Percentiles rank a stretch among this genome's conserved stretches.
Conservation (phyloP, 1,140 invertebrate genomes). For the Pogonomyrmex californicus region DNA sequence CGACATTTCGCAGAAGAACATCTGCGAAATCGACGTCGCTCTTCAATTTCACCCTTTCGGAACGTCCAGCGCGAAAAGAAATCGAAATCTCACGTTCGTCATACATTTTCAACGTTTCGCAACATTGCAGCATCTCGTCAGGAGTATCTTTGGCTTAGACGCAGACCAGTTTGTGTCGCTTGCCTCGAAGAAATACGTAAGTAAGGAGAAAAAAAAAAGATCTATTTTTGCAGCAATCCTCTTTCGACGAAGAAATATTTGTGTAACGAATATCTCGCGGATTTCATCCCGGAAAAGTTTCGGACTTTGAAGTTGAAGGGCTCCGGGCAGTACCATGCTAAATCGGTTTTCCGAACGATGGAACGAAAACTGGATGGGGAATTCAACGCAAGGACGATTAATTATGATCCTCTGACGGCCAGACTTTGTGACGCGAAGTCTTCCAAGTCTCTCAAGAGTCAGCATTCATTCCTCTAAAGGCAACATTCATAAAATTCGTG, state of each 20-base stretch:
- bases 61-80: constrained; percentile 20
- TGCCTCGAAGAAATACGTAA: constrained; percentile 24
- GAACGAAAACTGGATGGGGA: neutral
- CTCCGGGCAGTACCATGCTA: constrained; percentile 36
- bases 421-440: neutral
- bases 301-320: constrained; percentile 32
- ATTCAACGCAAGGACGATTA: neutral
- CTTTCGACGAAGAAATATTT: neutral
- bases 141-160: constrained; percentile 85
- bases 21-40: neutral
- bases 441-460: neutral
- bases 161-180: constrained; percentile 67
- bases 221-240: neutral
- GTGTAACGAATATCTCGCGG: neutral
- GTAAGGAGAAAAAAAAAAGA: constrained; percentile 25
- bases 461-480: neutral
- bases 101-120: constrained; percentile 78
- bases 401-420: neutral
- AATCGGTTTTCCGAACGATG: neutral
- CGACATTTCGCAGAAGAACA: neutral
- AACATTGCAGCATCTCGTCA: constrained; percentile 79
- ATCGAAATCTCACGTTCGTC: constrained; percentile 53
- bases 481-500: constrained; percentile 14
- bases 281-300: neutral
- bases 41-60: constrained; percentile 9